Base-by-base conservation (phyloP, 2,113 vertebrate species). In the Jaculus jaculus region DNA sequence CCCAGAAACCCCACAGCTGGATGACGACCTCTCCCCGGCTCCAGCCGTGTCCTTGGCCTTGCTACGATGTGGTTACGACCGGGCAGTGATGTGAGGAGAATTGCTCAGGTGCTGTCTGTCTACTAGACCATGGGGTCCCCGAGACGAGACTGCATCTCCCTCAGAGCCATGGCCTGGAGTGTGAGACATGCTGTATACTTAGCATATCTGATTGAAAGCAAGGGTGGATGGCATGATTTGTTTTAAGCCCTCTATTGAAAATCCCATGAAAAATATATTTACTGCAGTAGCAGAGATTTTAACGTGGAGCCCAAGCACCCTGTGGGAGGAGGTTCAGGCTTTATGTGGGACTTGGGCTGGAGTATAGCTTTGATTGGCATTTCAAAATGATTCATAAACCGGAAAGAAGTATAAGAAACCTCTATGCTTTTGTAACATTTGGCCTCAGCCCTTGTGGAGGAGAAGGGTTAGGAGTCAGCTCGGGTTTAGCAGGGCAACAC, bases 191-290 rank as follows among this genome's bases (percentile, higher is more conserved):
- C 16, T 11, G 32, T 15, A 24, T 11, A 16, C 6, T 32, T 47
- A 39, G 63, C 30, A 4, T 51, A 83, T 84, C 37, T 87, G 71
- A 71, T 39, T 81, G 74, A 68, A 90, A 92, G 68, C 28, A 37
- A 12, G 30, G 37, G 51, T 17, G 24, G 61, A 63, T 17, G 39
- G 37, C 9, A 7, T 73, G 60, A 91, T 13, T 88, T 16, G 23
- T 75, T 47, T 54, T 47, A 80, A 92, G 65, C n/a, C 75, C 69
- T 92, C 71, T 24, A 1, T 1, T n/a, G 69, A 86, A 96, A 96
- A 86, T 20, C 30, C 34, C 34, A 54, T 21, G n/a, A n/a, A 69
- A 92, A 74, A 54, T 58, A 16, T 7, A 54, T 54, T 54, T 8
- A 32, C 2, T 85, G 92, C 78, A 42, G 12, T 0, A n/a, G 89